These are phyloP conservation scores for Meandrina meandrites DNA, from an alignment of 92 coral and sea anemone species.

Conservation along the genomic window DNA sequence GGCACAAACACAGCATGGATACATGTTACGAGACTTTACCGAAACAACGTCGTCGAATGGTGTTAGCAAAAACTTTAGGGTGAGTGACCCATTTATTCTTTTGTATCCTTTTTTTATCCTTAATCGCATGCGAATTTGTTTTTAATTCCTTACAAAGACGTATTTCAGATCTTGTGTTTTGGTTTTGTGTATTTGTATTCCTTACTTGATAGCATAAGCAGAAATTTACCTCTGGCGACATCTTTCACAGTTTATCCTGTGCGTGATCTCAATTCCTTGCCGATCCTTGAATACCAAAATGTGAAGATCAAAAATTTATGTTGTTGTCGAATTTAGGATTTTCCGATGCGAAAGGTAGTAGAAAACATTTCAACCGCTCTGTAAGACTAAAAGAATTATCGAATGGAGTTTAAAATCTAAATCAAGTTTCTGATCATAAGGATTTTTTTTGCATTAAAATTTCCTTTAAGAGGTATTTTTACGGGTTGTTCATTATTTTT, in stretches of 20 bases:
- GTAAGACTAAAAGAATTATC: neutral
- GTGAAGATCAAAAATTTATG: neutral
- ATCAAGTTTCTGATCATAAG: neutral
- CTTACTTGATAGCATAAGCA: neutral
- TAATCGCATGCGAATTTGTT: slow-evolving; percentile 1
- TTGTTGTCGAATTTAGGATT: neutral
- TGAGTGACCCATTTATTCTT: neutral
- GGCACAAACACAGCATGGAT: neutral
- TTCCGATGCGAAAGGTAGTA: neutral
- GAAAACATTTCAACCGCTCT: neutral
- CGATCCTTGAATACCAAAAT: neutral
- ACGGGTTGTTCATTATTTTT: neutral
- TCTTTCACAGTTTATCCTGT: neutral
- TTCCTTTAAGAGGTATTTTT: neutral
- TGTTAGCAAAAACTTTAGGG: neutral
- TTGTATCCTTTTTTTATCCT: neutral
- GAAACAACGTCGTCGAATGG: neutral
- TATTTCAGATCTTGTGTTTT: neutral
- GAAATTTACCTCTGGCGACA: neutral
- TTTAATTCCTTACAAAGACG: neutral
- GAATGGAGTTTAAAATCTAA: neutral
- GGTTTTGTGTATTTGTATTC: neutral
- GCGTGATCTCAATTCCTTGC: neutral
- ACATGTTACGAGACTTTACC: neutral
- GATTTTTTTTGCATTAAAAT: neutral